Percentiles rank a stretch among this genome's conserved stretches.
These are phyloP conservation scores for Microtus montanus DNA, from an alignment of 2,113 vertebrate genomes.

Conservation along the genomic window DNA sequence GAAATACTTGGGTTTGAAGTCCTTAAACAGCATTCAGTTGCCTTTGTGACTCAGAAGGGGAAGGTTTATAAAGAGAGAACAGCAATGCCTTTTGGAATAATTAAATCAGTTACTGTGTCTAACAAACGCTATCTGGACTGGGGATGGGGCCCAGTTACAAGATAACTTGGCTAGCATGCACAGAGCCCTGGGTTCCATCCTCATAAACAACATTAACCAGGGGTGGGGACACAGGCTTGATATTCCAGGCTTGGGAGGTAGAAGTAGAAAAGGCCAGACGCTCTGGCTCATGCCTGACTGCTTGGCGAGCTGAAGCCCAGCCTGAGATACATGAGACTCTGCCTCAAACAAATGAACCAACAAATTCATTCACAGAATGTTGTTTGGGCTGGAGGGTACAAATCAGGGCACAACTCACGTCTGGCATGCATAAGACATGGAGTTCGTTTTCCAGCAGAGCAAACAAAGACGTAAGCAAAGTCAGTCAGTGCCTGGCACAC, in stretches of 20 bases:
- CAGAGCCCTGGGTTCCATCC: neutral
- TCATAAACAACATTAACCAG: neutral
- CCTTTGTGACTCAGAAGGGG: neutral
- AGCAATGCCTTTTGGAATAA: neutral
- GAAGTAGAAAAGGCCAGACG: neutral
- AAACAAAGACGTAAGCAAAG: neutral
- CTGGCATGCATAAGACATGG: neutral
- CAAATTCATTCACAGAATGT: neutral
- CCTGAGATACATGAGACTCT: neutral
- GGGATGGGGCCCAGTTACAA: too few species aligned
- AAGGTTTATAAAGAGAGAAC: neutral
- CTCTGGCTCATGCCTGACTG: neutral
- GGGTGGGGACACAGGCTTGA: neutral
- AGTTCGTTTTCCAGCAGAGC: neutral
- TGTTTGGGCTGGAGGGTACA: neutral
- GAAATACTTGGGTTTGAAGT: neutral
- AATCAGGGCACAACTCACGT: neutral
- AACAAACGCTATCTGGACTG: neutral
- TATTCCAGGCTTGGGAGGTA: neutral
- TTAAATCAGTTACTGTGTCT: neutral
- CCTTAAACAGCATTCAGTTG: neutral
- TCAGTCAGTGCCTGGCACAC: neutral
- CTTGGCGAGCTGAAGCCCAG: neutral
- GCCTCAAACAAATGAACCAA: neutral
- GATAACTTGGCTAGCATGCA: neutral